Base-by-base conservation (phyloP, 2,888 invertebrate genomes). In the Pachycephus smyrnensis region DNA sequence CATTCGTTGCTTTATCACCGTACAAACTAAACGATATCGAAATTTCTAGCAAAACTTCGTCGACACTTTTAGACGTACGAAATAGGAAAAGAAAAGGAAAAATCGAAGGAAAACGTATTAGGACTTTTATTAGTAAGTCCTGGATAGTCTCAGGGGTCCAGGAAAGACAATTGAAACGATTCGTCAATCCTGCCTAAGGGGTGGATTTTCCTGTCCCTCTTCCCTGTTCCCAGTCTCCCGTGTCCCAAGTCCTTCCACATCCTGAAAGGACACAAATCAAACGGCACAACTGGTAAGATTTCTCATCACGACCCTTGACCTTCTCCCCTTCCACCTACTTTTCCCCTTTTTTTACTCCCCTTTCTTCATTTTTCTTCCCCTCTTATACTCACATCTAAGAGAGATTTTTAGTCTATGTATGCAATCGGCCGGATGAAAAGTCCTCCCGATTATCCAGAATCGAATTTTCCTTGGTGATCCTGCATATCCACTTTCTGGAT, bases 111-210 rank as follows among this genome's bases (percentile, higher is more conserved):
- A 71, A 33, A 31, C 71, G 71, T 71, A 32, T 71, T 71, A 31
- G 71, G 80, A 76, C 83, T 83, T 83, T 84, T 84, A 83, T 83
- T 83, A 82, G 82, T 80, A 83, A 31, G 12, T 71, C 23, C 15
- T 15, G 12, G 31, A 71, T 71, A 71, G 71, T 80, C 77, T 79
- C 79, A 75, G 73, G 75, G 80, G 77, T 84, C 81, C 82, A 77
- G 79, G 71, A 71, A 82, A 81, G 84, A 85, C 84, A 83, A 85
- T 85, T 85, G 84, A 85, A 85, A 85, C 84, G 85, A 84, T 85
- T 84, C 79, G 84, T 85, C 85, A 84, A 84, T 84, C 82, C 81
- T 71, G 31, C 71, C 33, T 71, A 33, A 71, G 71, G 71, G 71
- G 55, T 55, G 55, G 55, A 55, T 55, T 55, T 55, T 55, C 55